Evolutionary conservation across 2,888 invertebrate genomes (phyloP), one percentile per base, ranked within the genome.

Genomic region (Odontocolon sp.): DNA sequence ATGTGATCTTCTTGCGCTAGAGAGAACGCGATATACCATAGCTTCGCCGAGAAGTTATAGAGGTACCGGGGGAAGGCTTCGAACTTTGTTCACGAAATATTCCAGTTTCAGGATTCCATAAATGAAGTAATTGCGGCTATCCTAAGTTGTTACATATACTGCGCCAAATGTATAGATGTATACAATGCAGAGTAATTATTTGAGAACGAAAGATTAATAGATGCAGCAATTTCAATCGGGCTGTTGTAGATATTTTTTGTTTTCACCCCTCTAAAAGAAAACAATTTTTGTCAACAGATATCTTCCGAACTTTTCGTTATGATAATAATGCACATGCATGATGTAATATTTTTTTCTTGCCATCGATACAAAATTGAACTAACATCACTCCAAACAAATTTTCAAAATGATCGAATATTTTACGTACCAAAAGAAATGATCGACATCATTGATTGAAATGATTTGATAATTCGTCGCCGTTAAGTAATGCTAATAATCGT

Each of bases 1-100:
- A 72, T 72, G 77, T 77, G 77, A 77, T 77, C 64, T 72, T 77
- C 77, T 77, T 69, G 66, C 54, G 56, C 47, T 47, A 50, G 63
- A 50, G 63, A 63, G 68, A 56, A 14, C 47, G 9, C 40, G 33
- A 50, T 69, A 33, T 31, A 50, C 40, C n/a, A 33, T 31, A 66
- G 42, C 45, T 2, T 28, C 14, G 14, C 31, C 6, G n/a, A 42
- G 33, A 33, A 67, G 71, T 67, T 67, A 54, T 54, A 33, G 67
- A 64, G 40, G 50, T 69, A 45, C 42, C 26, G 38, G 6, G 40
- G 47, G 33, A 52, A 36, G 26, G 28, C 47, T 66, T 26, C 38
- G 28, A 76, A 76, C 71, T 76, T 76, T 56, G 76, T 67, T 76
- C 36, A 5, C 33, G 26, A 76, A 64, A 76, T 67, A 67, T 76